phyloP scores from a whole-genome alignment of 2,113 vertebrate species.

The Bombycilla garrulus region DNA sequence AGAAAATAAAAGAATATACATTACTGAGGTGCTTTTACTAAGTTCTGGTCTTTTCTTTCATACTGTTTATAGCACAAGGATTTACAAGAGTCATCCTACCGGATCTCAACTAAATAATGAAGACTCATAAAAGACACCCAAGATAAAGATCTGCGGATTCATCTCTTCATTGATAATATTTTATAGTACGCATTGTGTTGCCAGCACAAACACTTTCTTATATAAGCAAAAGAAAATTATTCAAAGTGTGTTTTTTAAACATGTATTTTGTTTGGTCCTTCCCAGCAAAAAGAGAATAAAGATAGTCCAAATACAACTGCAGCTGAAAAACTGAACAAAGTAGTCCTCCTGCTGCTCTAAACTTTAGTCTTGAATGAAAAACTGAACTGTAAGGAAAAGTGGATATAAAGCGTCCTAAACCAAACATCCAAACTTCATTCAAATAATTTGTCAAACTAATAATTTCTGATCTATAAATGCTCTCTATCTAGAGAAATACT shows the following conservation, averaged over 20 bases:
- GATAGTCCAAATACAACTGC: background rate
- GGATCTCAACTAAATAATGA: background rate
- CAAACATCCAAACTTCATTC: background rate
- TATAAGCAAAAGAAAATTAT: background rate
- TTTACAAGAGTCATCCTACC: background rate
- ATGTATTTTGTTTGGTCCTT: background rate
- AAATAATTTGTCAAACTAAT: background rate
- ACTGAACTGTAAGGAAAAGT: accelerated
- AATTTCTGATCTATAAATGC: background rate
- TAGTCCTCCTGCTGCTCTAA: background rate
- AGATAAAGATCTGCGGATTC: background rate
- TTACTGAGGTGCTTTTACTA: background rate
- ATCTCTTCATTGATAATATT: background rate
- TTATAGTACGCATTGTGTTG: background rate
- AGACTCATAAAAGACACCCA: background rate
- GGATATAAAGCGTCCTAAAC: background rate
- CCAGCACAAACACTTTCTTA: background rate
- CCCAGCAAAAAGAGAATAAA: background rate
- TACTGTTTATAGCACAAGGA: background rate
- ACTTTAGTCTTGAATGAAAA: background rate
- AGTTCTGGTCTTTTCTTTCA: background rate
- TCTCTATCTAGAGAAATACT: background rate
- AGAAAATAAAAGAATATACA: background rate
- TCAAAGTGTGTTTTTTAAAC: background rate
- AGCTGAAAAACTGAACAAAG: background rate